A percentile compares a stretch with the other conserved stretches of the same genome.
phyloP scores from a whole-genome alignment of 2,797 vertebrate genomes.

The Lutjanus campechanus region DNA sequence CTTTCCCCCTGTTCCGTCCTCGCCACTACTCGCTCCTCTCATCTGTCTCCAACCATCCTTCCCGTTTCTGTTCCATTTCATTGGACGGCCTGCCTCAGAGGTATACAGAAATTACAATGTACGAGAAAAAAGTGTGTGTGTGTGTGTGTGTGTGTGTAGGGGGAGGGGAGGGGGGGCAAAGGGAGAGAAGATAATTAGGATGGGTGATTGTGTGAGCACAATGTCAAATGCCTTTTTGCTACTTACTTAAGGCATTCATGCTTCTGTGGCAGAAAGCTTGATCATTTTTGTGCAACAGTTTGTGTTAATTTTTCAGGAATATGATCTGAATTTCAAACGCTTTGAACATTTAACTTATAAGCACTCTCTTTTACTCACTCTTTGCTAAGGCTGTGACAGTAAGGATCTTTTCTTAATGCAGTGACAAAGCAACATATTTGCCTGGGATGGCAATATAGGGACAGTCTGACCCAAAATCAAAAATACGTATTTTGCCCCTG shows the following conservation, averaged over 20 bases:
- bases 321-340: slow-evolving; percentile 23
- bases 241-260: slow-evolving; percentile 29
- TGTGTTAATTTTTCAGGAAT: background rate
- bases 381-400: too few relatives aligned
- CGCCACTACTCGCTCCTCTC: slow-evolving; percentile 37
- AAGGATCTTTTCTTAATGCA: too few relatives aligned
- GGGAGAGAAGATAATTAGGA: slow-evolving; percentile 61
- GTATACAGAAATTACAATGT: slow-evolving; percentile 66
- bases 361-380: background rate
- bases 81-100: slow-evolving; percentile 60
- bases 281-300: slow-evolving; percentile 13
- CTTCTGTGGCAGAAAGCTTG: slow-evolving; percentile 7
- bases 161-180: background rate
- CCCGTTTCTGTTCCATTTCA: slow-evolving; percentile 64
- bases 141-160: background rate
- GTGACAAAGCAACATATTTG: too few relatives aligned
- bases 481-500: too few relatives aligned
- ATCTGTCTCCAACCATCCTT: slow-evolving; percentile 55
- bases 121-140: background rate
- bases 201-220: slow-evolving; percentile 51
- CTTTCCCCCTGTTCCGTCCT: slow-evolving; percentile 38
- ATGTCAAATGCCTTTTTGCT: slow-evolving; percentile 53
- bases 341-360: slow-evolving; percentile 12
- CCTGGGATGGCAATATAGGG: too few relatives aligned
- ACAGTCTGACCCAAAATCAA: too few relatives aligned